phyloP scores from a whole-genome alignment of 2,113 vertebrate species.

The Austrofundulus limnaeus region DNA sequence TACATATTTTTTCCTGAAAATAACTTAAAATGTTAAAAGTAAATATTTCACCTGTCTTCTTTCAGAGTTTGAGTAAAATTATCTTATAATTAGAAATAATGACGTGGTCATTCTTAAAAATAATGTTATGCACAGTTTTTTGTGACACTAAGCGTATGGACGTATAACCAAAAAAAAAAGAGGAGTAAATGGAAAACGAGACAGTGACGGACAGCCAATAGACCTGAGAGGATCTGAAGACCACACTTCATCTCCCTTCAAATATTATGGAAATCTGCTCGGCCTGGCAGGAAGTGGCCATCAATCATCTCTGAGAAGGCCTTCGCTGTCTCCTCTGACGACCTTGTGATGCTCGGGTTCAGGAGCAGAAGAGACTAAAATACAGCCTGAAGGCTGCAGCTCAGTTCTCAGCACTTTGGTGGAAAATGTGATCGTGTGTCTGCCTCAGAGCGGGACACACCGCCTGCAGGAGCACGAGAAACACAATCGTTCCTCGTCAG shows the following conservation, averaged over 20 bases:
- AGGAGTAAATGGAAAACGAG: conserved; percentile 27
- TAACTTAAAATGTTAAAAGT: no score
- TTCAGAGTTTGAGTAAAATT: no score
- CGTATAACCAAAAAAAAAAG: no score
- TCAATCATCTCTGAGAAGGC: conserved; percentile 40
- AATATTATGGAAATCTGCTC: conserved; percentile 41
- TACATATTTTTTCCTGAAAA: neutral
- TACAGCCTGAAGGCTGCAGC: conserved; percentile 40
- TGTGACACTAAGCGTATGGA: no score
- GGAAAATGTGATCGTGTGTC: conserved; percentile 55
- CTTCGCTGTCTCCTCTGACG: conserved; percentile 23
- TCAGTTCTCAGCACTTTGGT: conserved; percentile 41
- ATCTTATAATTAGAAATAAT: no score
- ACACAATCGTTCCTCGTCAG: conserved; percentile 73
- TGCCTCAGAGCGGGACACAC: conserved; percentile 38
- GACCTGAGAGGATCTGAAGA: conserved; percentile 41
- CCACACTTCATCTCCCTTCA: conserved; percentile 37
- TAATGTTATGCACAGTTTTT: neutral
- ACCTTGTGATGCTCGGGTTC: conserved; percentile 38
- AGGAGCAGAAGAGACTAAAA: conserved; percentile 46
- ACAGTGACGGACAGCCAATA: conserved; percentile 50
- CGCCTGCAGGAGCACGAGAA: conserved; percentile 71
- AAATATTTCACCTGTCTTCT: no score
- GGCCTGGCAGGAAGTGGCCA: conserved; percentile 34
- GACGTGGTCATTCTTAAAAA: neutral